Evolutionary conservation across 2,113 vertebrate genomes (phyloP).

Genomic region (Mesembrinibis cayennensis): DNA sequence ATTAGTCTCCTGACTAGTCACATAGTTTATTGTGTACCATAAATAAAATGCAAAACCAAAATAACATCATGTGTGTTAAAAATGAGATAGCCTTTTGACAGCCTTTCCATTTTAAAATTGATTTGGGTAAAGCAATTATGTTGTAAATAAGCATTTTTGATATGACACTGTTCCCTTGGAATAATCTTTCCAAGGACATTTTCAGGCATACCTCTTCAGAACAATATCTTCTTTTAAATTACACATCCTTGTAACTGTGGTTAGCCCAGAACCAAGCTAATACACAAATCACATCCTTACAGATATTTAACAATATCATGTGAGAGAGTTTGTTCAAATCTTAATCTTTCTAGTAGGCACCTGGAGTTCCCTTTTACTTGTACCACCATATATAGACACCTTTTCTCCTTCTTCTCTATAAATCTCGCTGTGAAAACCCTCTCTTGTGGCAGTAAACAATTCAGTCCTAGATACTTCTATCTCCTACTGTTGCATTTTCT

Average conservation of each 20-base stretch:
- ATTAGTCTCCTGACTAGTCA: not conserved
- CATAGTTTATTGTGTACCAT: not conserved
- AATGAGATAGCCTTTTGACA: not conserved
- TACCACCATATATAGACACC: not conserved
- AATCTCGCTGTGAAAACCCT: not conserved
- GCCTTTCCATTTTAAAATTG: not conserved
- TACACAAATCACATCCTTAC: not conserved
- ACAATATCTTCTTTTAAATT: not conserved
- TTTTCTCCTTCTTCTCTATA: not conserved
- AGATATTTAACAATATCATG: not conserved
- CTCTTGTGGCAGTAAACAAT: not conserved
- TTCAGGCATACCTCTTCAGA: not conserved
- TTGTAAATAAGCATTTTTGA: not conserved
- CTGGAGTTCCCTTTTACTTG: not conserved
- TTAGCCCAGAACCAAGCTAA: not conserved
- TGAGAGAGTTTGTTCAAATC: not conserved
- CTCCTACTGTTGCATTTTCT: not conserved
- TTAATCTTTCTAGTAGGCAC: not conserved
- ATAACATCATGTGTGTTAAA: not conserved
- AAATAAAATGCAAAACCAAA: not conserved
- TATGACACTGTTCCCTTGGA: not conserved
- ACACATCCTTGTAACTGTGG: not conserved
- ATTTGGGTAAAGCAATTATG: not conserved
- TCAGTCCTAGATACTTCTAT: not conserved
- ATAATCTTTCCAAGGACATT: not conserved